Evolutionary conservation across 2,113 vertebrate species (phyloP).

Genomic region (Channa argus): DNA sequence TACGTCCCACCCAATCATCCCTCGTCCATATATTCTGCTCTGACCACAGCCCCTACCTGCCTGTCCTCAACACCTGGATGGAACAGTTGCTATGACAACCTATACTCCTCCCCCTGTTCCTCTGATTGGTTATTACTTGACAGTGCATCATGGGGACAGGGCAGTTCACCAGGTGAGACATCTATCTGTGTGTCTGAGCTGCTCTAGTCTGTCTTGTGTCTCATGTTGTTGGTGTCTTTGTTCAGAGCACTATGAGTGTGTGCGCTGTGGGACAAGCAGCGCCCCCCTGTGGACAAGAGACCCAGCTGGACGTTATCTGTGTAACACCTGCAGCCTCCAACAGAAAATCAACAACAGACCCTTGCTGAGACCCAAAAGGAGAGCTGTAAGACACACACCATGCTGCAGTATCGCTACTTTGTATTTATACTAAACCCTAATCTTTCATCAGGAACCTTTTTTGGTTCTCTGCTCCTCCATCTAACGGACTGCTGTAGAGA

Average conservation of each 20-base stretch:
- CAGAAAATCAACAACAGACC: conserved; percentile 82
- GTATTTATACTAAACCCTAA: too few relatives aligned
- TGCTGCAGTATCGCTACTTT: too few relatives aligned
- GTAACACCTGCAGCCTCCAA: conserved; percentile 83
- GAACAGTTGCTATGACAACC: conserved; percentile 14
- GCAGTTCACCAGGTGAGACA: conserved; percentile 33
- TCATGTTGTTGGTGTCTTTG: conserved; percentile 1
- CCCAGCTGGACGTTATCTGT: conserved; percentile 86
- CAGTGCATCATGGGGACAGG: conserved; percentile 51
- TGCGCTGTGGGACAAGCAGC: conserved; percentile 85
- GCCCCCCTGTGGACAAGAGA: conserved; percentile 88
- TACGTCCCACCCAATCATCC: conserved; percentile 44
- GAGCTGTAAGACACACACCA: conserved; percentile 40
- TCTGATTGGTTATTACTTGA: conserved; percentile 9
- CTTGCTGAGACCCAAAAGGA: conserved; percentile 88
- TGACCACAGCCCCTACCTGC: conserved; percentile 63
- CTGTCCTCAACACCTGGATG: conserved; percentile 26
- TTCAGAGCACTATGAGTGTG: conserved; percentile 86
- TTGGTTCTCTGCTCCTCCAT: too few relatives aligned
- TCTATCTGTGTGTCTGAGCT: not conserved
- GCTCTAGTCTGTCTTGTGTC: not conserved
- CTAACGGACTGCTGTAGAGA: too few relatives aligned
- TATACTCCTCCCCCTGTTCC: not conserved
- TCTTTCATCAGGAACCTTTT: too few relatives aligned
- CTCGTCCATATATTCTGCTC: conserved; percentile 61